Percentiles rank a stretch among this genome's conserved stretches.
Evolutionary conservation across 2,113 vertebrate species (phyloP).

Genomic region (Todiramphus chloris): DNA sequence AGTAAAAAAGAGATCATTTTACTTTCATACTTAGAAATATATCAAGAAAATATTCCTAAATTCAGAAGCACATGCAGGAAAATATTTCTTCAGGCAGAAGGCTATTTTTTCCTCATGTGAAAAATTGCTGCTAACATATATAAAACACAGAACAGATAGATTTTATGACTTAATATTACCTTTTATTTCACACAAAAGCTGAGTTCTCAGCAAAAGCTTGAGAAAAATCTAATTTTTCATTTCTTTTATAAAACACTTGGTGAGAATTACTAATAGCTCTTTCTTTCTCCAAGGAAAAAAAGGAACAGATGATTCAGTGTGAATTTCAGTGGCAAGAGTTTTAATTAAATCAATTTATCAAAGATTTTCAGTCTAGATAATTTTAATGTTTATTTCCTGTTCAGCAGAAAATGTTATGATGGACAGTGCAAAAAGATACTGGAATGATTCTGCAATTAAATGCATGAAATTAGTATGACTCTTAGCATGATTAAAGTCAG

Average conservation of each 20-base stretch:
- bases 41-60: background rate
- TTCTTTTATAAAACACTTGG: background rate
- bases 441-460: background rate
- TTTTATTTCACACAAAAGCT: background rate
- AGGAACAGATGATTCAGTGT: background rate
- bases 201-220: background rate
- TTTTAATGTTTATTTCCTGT: background rate
- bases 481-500: background rate
- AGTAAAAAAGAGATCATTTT: background rate
- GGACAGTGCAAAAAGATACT: background rate
- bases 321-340: background rate
- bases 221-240: background rate
- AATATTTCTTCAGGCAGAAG: background rate
- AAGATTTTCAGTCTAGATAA: slow-evolving; percentile 6
- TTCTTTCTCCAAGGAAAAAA: background rate
- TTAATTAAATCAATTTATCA: slow-evolving; percentile 51
- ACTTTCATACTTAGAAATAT: background rate
- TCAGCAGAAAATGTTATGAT: background rate
- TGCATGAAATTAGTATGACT: background rate
- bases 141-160: background rate
- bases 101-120: background rate
- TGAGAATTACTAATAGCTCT: slow-evolving; percentile 12
- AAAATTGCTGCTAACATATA: background rate
- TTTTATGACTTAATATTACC: background rate
- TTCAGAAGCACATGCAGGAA: background rate